Base-by-base conservation (phyloP, 2,797 vertebrate species). In the Gambusia yucatana region DNA sequence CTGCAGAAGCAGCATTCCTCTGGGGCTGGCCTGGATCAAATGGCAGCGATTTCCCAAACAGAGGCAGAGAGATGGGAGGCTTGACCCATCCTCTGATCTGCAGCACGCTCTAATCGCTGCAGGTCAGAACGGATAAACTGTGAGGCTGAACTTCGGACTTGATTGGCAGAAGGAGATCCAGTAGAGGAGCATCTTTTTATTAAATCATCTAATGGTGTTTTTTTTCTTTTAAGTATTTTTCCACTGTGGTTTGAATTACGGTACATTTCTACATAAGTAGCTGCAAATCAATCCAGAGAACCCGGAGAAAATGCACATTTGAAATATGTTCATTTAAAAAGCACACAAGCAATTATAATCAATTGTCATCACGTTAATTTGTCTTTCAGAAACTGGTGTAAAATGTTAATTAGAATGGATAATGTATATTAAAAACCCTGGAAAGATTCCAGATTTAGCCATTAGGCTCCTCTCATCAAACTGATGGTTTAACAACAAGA, bases 11-110 rank as follows among this genome's bases (percentile, higher is more conserved):
- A 93, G 92, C 94, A 90, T 94, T 94, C 92, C 94, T 95, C 91
- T 90, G 91, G 89, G 94, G 93, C 92, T 91, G 84, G 90, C 92
- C 92, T 77, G 92, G 94, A 95, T 95, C 94, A 95, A 94, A 95
- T 94, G 94, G 90, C 93, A 92, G 90, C 81, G 91, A 94, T 95
- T 95, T 95, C 88, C 91, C 92, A 89, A 92, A 93, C 87, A 93
- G 90, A 89, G 86, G 91, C 88, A 78, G 88, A 86, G 91, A 90
- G 90, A 94, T 93, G 92, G 92, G 88, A 92, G 88, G 91, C 87
- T 91, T 95, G 93, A 94, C 94, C 94, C 91, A 79, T 92, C 87
- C 91, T 94, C 90, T 95, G 94, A 94, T 95, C 93, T 91, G 88
- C 90, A 89, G 36, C 84, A 74, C 28, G 77, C 89, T 91, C 86